Evolutionary conservation across 2,797 vertebrate species (phyloP).

Genomic region (Mus spretus): DNA sequence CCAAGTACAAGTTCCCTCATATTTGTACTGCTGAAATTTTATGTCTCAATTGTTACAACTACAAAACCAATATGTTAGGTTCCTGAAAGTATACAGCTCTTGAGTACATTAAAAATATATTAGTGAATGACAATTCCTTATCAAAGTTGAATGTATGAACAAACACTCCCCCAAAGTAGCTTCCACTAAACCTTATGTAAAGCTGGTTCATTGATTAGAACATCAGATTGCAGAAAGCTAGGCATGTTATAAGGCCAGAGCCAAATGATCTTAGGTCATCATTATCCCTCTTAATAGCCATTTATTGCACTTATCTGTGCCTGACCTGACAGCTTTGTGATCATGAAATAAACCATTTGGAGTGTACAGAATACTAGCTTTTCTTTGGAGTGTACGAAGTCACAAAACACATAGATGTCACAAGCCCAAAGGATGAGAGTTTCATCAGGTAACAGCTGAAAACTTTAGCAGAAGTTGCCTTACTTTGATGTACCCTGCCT

Average conservation of each 20-base stretch:
- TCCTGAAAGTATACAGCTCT: slow-evolving; percentile 10
- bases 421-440: neutral
- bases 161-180: neutral
- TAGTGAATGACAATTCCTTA: neutral
- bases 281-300: neutral
- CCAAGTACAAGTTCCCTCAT: neutral
- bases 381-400: neutral
- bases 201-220: neutral
- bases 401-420: neutral
- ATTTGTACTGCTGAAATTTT: slow-evolving; percentile 17
- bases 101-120: neutral
- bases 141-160: neutral
- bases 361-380: neutral
- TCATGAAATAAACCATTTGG: neutral
- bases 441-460: neutral
- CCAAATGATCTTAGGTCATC: too few relatives aligned
- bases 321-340: neutral
- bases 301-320: neutral
- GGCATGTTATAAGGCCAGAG: neutral
- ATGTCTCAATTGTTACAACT: neutral
- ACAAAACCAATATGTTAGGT: slow-evolving; percentile 18
- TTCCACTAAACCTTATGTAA: neutral
- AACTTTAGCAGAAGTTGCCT: too few relatives aligned
- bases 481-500: neutral
- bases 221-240: neutral